Conservation (phyloP, 64 coral and sea anemone species). For the Stichodactyla helianthus region DNA sequence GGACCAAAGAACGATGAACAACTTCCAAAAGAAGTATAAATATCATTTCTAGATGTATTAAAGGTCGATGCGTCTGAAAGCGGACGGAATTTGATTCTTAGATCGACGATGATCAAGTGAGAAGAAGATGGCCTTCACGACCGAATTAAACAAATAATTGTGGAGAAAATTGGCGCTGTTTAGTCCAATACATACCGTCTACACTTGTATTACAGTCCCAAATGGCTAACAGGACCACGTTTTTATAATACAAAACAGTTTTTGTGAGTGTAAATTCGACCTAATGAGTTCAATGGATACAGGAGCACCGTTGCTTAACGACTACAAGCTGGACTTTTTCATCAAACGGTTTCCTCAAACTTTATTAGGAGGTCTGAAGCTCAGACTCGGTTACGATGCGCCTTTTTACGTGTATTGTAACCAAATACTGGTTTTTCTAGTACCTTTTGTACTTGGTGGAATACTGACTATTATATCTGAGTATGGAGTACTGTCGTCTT, state of each 20-base stretch:
- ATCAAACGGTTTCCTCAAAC: conserved; percentile 88
- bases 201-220: background rate
- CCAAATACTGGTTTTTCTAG: conserved; percentile 73
- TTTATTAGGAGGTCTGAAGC: conserved; percentile 72
- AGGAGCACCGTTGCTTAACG: conserved; percentile 90
- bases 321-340: conserved; percentile 99
- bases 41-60: background rate
- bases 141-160: conserved; percentile 10
- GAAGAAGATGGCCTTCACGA: background rate
- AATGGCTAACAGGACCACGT: background rate
- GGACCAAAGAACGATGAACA: background rate
- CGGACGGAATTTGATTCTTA: background rate
- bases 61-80: background rate
- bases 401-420: conserved; percentile 84
- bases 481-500: conserved; percentile 44
- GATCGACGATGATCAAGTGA: background rate
- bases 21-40: background rate
- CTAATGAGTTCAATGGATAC: conserved; percentile 76
- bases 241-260: background rate
- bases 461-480: conserved; percentile 75
- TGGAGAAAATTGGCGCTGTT: background rate
- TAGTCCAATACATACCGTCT: background rate
- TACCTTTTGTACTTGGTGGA: conserved; percentile 70
- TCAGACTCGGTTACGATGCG: conserved; percentile 75
- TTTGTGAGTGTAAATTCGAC: background rate